These are phyloP conservation scores for Hoplostethus mediterraneus DNA, from an alignment of 2,797 vertebrate genomes.

Conservation along the genomic window DNA sequence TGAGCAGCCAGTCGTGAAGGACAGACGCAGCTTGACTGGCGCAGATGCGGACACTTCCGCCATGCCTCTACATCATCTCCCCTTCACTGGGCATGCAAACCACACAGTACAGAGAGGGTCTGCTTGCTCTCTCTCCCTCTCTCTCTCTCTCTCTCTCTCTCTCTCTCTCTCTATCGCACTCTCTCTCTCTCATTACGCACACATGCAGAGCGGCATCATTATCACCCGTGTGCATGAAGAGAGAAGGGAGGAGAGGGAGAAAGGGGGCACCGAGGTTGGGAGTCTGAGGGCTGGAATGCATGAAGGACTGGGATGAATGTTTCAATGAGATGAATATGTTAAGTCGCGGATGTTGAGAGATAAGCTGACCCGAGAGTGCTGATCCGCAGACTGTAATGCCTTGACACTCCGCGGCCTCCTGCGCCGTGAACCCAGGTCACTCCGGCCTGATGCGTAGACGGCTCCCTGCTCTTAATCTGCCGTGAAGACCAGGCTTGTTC, in stretches of 20 bases:
- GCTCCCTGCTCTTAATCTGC: constrained; percentile 5
- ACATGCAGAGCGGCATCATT: constrained; percentile 78
- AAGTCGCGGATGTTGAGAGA: constrained; percentile 21
- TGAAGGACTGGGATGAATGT: constrained; percentile 29
- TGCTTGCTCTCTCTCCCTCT: constrained; percentile 52
- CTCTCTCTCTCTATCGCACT: constrained; percentile 76
- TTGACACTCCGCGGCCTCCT: constrained; percentile 46
- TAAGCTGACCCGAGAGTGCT: constrained; percentile 24
- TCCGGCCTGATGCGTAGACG: not conserved
- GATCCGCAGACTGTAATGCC: constrained; percentile 22
- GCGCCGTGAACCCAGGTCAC: constrained; percentile 4
- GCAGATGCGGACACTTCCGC: constrained; percentile 89
- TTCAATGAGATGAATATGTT: constrained; percentile 27
- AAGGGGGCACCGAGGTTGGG: constrained; percentile 16
- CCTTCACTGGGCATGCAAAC: constrained; percentile 89
- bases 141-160: constrained; percentile 67
- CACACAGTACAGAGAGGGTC: constrained; percentile 63
- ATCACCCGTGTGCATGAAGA: constrained; percentile 73
- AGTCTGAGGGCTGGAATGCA: constrained; percentile 16
- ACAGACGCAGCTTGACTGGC: constrained; percentile 87
- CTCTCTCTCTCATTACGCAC: constrained; percentile 80
- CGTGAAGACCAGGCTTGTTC: constrained; percentile 14
- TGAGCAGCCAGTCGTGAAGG: constrained; percentile 94
- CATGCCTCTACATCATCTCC: constrained; percentile 93
- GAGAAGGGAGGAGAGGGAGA: constrained; percentile 23